phyloP scores from a whole-genome alignment of 2,797 vertebrate genomes.

The Pelobates cultripes region DNA sequence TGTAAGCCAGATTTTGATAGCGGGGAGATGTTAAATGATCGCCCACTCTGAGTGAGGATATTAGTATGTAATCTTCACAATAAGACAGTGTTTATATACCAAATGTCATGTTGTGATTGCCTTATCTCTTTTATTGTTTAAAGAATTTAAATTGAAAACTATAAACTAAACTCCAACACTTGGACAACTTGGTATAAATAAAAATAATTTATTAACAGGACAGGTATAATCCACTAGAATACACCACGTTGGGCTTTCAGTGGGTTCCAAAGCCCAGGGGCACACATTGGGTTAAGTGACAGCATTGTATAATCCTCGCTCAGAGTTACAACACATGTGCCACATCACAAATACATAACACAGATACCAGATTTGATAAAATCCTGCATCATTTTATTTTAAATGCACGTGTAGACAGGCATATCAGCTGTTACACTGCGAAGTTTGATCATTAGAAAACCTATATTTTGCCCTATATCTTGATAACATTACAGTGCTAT shows the following conservation, averaged over 20 bases:
- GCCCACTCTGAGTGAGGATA: slow-evolving; percentile 54
- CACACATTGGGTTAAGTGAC: neutral
- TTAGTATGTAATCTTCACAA: slow-evolving; percentile 57
- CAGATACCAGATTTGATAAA: too few species aligned
- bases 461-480: too few species aligned
- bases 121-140: slow-evolving; percentile 42
- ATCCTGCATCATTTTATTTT: too few species aligned
- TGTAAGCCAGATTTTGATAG: slow-evolving; percentile 56
- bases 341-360: too few species aligned
- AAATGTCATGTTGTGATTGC: slow-evolving; percentile 41
- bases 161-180: neutral
- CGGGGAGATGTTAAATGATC: slow-evolving; percentile 10
- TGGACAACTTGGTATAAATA: neutral
- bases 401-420: too few species aligned
- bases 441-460: too few species aligned
- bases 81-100: slow-evolving; percentile 50
- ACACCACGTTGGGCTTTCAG: too few species aligned
- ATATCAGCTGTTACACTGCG: too few species aligned
- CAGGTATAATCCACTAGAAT: neutral
- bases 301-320: neutral
- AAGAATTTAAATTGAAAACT: neutral
- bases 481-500: too few species aligned
- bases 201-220: neutral
- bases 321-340: too few species aligned
- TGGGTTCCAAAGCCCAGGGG: too few species aligned